Conservation (phyloP, 1,140 invertebrate genomes). For the Copidosoma floridanum region DNA sequence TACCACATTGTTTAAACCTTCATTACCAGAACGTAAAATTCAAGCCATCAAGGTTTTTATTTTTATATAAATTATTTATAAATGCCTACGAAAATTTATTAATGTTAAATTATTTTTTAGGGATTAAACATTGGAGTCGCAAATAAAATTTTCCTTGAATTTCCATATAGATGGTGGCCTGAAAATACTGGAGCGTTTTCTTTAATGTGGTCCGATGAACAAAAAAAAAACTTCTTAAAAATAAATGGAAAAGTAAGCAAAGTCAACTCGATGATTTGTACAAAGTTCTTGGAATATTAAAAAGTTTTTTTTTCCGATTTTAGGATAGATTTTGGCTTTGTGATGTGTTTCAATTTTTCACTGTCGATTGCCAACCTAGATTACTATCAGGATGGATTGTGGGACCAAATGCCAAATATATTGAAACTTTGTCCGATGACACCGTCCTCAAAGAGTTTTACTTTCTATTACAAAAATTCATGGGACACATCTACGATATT, state of each 20-base stretch:
- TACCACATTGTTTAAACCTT: conserved; percentile 48
- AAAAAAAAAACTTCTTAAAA: conserved; percentile 45
- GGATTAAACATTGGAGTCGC: conserved; percentile 62
- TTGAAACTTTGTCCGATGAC: conserved; percentile 58
- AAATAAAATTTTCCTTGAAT: conserved; percentile 73
- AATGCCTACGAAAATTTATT: neutral
- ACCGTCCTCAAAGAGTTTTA: conserved; percentile 53
- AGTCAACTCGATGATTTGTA: neutral
- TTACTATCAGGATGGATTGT: conserved; percentile 67
- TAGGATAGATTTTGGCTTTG: conserved; percentile 60
- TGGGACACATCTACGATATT: conserved; percentile 55
- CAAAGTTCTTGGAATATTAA: neutral
- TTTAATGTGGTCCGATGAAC: conserved; percentile 59
- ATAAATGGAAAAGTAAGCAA: conserved; percentile 31
- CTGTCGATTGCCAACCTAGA: conserved; percentile 65
- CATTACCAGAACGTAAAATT: conserved; percentile 45
- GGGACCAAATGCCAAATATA: conserved; percentile 58
- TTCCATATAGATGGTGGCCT: conserved; percentile 64
- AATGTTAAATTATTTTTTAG: conserved; percentile 35
- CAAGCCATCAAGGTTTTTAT: conserved; percentile 38
- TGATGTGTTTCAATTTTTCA: conserved; percentile 67
- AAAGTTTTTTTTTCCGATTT: conserved; percentile 9
- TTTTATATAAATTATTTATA: conserved; percentile 9
- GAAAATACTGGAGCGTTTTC: conserved; percentile 48
- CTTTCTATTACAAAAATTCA: conserved; percentile 54